Percentiles rank a stretch among this genome's conserved stretches.
Evolutionary conservation across 2,888 invertebrate genomes (phyloP).

Genomic region (Scaptomyza parva): DNA sequence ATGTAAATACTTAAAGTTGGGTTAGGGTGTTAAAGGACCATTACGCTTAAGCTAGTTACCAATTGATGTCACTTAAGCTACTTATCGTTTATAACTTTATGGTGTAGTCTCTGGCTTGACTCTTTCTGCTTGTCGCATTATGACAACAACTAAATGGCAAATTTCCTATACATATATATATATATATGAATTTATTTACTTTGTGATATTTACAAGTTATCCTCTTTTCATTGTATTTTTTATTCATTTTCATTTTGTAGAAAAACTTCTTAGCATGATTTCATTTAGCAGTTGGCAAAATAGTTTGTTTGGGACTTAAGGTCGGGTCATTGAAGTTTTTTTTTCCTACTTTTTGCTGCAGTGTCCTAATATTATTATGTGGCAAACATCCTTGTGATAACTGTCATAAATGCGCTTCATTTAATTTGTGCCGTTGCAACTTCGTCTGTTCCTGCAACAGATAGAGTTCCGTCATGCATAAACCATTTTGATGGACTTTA

Average conservation of each 20-base stretch:
- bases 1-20: not conserved
- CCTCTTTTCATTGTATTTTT: not conserved
- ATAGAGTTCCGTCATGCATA: conserved; percentile 43
- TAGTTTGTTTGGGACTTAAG: not conserved
- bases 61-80: not conserved
- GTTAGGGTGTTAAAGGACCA: conserved; percentile 5
- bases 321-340: conserved; percentile 14
- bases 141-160: conserved; percentile 11
- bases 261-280: conserved; percentile 18
- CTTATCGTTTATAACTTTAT: conserved; percentile 13
- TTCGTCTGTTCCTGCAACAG: conserved; percentile 9
- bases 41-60: not conserved
- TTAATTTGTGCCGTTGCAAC: conserved; percentile 1
- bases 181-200: not conserved
- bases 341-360: conserved; percentile 9
- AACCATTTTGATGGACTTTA: conserved; percentile 24
- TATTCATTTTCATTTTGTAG: not conserved
- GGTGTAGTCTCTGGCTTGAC: conserved; percentile 12
- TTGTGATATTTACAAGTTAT: not conserved
- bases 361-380: conserved; percentile 1
- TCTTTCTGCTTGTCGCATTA: conserved; percentile 25
- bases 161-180: conserved; percentile 1
- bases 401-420: conserved; percentile 15
- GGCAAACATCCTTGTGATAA: conserved; percentile 19
- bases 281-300: conserved; percentile 14